phyloP scores from a whole-genome alignment of 2,113 vertebrate genomes.

The Raphicerus campestris region DNA sequence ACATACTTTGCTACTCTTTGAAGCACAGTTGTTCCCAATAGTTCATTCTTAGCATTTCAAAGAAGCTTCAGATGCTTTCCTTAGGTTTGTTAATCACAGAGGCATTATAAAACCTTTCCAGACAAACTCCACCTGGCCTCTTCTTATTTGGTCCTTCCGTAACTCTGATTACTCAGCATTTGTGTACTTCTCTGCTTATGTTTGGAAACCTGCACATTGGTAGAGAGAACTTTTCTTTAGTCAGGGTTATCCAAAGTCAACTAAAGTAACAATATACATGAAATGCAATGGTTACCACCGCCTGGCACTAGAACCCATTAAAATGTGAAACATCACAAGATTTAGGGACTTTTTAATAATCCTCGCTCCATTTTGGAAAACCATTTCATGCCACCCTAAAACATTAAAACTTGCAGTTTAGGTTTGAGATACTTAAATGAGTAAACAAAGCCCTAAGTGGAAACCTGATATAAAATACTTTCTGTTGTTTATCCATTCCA shows the following conservation, averaged over 20 bases:
- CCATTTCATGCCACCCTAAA: slow-evolving; percentile 22
- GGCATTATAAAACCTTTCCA: slow-evolving; percentile 34
- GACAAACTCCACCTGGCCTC: slow-evolving; percentile 11
- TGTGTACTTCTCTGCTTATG: background rate
- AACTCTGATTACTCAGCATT: background rate
- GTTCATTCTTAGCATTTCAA: slow-evolving; percentile 68
- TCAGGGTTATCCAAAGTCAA: background rate
- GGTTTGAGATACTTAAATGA: slow-evolving; percentile 34
- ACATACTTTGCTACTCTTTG: slow-evolving; percentile 45
- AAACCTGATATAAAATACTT: slow-evolving; percentile 13
- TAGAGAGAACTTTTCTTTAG: background rate
- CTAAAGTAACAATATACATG: background rate
- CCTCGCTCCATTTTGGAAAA: background rate
- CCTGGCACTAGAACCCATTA: background rate
- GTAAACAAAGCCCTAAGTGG: slow-evolving; percentile 34
- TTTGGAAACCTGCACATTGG: background rate
- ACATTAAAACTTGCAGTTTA: slow-evolving; percentile 33
- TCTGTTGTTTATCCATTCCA: background rate
- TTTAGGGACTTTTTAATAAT: background rate
- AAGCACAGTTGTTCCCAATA: slow-evolving; percentile 53
- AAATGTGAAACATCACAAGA: background rate
- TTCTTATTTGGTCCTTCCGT: background rate
- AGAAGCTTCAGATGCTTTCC: slow-evolving; percentile 50
- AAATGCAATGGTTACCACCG: background rate
- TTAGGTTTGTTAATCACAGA: slow-evolving; percentile 53